phyloP scores from a whole-genome alignment of 2,113 vertebrate species.

The Xyrauchen texanus region DNA sequence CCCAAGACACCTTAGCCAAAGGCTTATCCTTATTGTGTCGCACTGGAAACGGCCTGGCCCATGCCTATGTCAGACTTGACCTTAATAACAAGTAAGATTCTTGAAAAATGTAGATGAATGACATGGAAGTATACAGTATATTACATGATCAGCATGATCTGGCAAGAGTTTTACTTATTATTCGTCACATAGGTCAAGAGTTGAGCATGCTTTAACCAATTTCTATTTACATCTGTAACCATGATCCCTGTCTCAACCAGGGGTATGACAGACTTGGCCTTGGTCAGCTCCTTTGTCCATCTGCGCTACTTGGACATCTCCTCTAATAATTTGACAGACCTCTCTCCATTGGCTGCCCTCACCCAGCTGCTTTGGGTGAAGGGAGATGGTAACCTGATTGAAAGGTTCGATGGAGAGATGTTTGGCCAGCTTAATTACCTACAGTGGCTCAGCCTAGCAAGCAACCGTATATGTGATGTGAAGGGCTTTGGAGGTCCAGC shows the following conservation, averaged over 20 bases:
- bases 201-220: too few species aligned
- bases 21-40: conserved; percentile 84
- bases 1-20: conserved; percentile 73
- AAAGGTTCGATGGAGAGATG: conserved; percentile 64
- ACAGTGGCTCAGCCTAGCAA: conserved; percentile 84
- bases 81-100: conserved; percentile 78
- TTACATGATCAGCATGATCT: too few species aligned
- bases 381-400: conserved; percentile 81
- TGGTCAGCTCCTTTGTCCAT: conserved; percentile 81
- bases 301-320: conserved; percentile 90
- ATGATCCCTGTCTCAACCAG: conserved; percentile 62
- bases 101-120: neutral
- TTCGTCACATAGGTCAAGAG: too few species aligned
- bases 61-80: conserved; percentile 86
- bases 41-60: conserved; percentile 81
- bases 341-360: conserved; percentile 80
- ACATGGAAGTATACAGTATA: too few species aligned
- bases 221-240: neutral
- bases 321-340: conserved; percentile 82
- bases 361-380: conserved; percentile 90
- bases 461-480: conserved; percentile 77
- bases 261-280: conserved; percentile 78
- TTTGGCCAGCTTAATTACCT: conserved; percentile 82
- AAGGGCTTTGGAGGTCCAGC: conserved; percentile 80
- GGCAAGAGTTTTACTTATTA: too few species aligned